Conservation (phyloP, 2,113 vertebrate species). For the Pedionomus torquatus region DNA sequence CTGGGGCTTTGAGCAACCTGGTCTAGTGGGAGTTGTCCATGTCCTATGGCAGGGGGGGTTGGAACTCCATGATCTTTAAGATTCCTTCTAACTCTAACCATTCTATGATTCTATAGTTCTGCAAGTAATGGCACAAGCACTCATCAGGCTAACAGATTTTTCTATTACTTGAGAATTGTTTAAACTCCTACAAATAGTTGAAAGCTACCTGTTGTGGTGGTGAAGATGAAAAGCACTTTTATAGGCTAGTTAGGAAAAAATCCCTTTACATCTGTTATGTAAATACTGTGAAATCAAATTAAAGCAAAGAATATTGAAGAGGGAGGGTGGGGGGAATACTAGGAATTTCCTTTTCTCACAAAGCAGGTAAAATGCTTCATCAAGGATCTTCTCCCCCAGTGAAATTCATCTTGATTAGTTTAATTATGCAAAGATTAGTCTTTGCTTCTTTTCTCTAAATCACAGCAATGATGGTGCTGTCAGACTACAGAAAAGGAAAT, state of each 20-base stretch:
- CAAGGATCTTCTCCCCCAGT: not conserved
- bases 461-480: not conserved
- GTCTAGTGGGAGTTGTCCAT: too few relatives aligned
- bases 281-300: conserved; percentile 26
- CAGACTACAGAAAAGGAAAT: not conserved
- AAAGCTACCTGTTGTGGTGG: not conserved
- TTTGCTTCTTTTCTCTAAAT: not conserved
- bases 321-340: not conserved
- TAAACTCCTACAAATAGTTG: not conserved
- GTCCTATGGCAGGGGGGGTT: too few relatives aligned
- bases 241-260: not conserved
- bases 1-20: too few relatives aligned
- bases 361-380: not conserved
- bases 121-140: not conserved
- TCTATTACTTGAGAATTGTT: not conserved
- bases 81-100: too few relatives aligned
- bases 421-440: not conserved
- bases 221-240: not conserved
- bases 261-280: not conserved
- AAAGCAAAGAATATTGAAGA: not conserved
- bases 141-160: not conserved
- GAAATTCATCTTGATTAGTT: not conserved
- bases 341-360: not conserved
- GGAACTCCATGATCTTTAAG: too few relatives aligned
- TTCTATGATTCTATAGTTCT: not conserved